phyloP scores from a whole-genome alignment of 2,888 invertebrate genomes.

The Hydraecia micacea region DNA sequence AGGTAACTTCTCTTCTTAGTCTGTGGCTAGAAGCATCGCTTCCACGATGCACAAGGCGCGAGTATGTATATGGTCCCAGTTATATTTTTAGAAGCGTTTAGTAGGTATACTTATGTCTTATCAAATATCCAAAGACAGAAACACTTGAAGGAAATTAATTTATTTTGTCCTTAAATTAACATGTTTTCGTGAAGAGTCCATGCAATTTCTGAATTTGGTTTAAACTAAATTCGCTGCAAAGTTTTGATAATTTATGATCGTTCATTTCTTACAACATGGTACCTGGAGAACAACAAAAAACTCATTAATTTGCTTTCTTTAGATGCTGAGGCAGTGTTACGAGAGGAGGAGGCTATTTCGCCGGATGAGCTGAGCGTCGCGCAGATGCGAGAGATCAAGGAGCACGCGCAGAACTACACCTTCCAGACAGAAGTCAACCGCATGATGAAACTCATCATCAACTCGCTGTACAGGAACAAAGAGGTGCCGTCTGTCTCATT shows the following conservation, averaged over 20 bases:
- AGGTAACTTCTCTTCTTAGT: too few relatives aligned
- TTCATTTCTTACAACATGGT: neutral
- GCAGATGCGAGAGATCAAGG: slow-evolving; percentile 97
- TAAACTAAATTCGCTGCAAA: neutral
- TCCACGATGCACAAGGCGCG: neutral
- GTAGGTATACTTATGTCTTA: neutral
- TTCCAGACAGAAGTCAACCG: slow-evolving; percentile 99
- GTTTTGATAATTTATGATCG: neutral
- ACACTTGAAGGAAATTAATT: neutral
- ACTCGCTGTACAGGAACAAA: slow-evolving; percentile 99
- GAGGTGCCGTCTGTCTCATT: slow-evolving; percentile 91
- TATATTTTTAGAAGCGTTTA: neutral
- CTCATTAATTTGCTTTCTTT: slow-evolving; percentile 30
- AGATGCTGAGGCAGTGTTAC: slow-evolving; percentile 97
- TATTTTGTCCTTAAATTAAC: neutral
- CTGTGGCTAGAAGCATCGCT: too few relatives aligned
- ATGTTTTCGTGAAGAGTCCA: neutral
- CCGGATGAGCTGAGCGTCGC: slow-evolving; percentile 98
- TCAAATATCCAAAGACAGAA: neutral
- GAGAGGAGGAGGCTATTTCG: slow-evolving; percentile 99
- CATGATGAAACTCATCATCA: slow-evolving; percentile 99
- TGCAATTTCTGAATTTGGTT: neutral
- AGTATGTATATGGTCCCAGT: neutral
- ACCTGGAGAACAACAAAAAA: neutral
- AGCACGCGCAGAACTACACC: slow-evolving; percentile 95